Evolutionary conservation across 1,140 invertebrate species (phyloP), one percentile per base, ranked within the genome.

Genomic region (Diorhabda elongata): DNA sequence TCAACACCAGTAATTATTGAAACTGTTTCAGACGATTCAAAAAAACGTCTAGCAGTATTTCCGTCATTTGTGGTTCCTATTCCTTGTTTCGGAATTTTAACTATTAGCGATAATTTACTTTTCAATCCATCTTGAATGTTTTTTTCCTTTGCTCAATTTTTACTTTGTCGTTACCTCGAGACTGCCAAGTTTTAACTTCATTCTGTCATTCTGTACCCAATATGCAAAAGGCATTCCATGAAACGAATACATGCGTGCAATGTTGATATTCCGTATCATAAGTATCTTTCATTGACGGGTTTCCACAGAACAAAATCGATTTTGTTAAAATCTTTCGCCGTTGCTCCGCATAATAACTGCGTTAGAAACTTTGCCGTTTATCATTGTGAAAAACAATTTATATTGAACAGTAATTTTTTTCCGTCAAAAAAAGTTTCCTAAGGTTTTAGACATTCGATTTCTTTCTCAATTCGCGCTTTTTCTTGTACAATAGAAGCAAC

Each of bases 291-390:
- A 42, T 68, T 57, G 8, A 67, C 60, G 57, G 59, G 26, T 2
- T 64, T 65, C 57, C 57, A 2, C 11, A 60, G 42, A 4, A 63
- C 6, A 6, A 42, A 8, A n/a, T 67, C 60, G 52, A 72, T 66
- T 26, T 74, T 69, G 52, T 75, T 74, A 52, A 76, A 73, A n/a
- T 76, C 63, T 68, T 73, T 76, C 2, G 75, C 67, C 44, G 71
- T 74, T 4, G 66, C 63, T 26, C 64, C 65, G 70, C 76, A 79
- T 6, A 80, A 58, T 75, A 3, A 76, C 68, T 3, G 73, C 74
- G 72, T 80, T 78, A 43, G 78, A 81, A 3, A 83, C 79, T 76
- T 85, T 83, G 6, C 76, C 80, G 69, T 84, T 81, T 9, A 84
- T 74, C 79, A 83, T 82, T 42, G 80, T 82, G 41, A 81, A 59